Conservation (phyloP, 2,113 vertebrate species). For the Phoxinus phoxinus region DNA sequence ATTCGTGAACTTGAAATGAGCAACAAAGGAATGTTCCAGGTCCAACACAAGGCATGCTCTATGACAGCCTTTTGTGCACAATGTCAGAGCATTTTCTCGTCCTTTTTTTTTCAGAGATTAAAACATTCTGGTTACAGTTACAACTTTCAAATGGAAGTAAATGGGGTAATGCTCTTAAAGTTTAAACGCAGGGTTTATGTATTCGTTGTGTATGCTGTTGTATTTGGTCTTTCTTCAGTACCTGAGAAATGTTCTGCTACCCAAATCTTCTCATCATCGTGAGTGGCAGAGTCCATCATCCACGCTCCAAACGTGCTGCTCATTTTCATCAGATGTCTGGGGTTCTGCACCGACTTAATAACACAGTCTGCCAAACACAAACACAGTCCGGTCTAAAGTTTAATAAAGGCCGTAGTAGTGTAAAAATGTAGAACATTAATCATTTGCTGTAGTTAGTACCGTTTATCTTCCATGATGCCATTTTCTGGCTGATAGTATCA, state of each 20-base stretch:
- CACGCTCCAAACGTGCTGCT: slow-evolving; percentile 88
- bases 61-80: background rate
- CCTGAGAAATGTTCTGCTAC: slow-evolving; percentile 93
- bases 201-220: no score
- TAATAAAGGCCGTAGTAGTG: background rate
- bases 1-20: background rate
- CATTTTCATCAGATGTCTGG: slow-evolving; percentile 80
- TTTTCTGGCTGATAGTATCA: slow-evolving; percentile 75
- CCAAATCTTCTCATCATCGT: slow-evolving; percentile 87
- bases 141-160: background rate
- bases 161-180: background rate
- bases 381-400: background rate
- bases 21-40: background rate
- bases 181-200: background rate
- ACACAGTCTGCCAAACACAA: slow-evolving; percentile 76
- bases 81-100: background rate
- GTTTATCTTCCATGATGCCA: slow-evolving; percentile 66
- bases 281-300: slow-evolving; percentile 85
- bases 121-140: background rate
- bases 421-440: background rate
- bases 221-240: slow-evolving; percentile 56
- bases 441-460: slow-evolving; percentile 16
- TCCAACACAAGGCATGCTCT: background rate
- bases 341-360: slow-evolving; percentile 84
- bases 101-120: no score